Base-by-base conservation (phyloP, 2,113 vertebrate species). In the Amia ocellicauda region DNA sequence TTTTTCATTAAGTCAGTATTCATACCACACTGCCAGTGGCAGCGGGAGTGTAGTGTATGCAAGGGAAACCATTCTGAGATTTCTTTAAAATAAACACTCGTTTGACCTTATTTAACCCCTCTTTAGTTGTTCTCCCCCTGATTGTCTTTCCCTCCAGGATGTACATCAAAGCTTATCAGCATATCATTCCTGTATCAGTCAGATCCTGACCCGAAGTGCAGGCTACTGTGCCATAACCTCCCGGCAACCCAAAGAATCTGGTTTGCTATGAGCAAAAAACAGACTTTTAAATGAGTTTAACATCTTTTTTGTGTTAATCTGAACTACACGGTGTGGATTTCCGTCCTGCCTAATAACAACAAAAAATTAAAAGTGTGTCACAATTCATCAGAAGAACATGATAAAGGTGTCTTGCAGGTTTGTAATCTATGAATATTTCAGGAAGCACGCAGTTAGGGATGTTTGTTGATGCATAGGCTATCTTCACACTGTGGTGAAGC, bases 21-120 rank as follows among this genome's bases (percentile, higher is more conserved):
- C n/a, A n/a, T n/a, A n/a, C n/a, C n/a, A n/a, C n/a, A n/a, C n/a
- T n/a, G n/a, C n/a, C n/a, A n/a, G n/a, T n/a, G n/a, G n/a, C n/a
- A n/a, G n/a, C n/a, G n/a, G n/a, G n/a, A n/a, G n/a, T n/a, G n/a
- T n/a, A n/a, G n/a, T n/a, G n/a, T n/a, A n/a, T n/a, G n/a, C n/a
- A n/a, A n/a, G n/a, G n/a, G n/a, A n/a, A n/a, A n/a, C n/a, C n/a
- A n/a, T n/a, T n/a, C n/a, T n/a, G n/a, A n/a, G n/a, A n/a, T n/a
- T n/a, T n/a, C n/a, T n/a, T n/a, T n/a, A n/a, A n/a, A n/a, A n/a
- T n/a, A n/a, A n/a, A n/a, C n/a, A n/a, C n/a, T n/a, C 24, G 31
- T 77, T 78, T 81, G 74, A 79, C 74, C 78, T 71, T 64, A 43
- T 3, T 75, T 84, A 78, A 78, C 76, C n/a, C 75, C 69, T 68